These are phyloP conservation scores for Platyscapa corneri DNA, from an alignment of 1,140 invertebrate species.

Conservation along the genomic window DNA sequence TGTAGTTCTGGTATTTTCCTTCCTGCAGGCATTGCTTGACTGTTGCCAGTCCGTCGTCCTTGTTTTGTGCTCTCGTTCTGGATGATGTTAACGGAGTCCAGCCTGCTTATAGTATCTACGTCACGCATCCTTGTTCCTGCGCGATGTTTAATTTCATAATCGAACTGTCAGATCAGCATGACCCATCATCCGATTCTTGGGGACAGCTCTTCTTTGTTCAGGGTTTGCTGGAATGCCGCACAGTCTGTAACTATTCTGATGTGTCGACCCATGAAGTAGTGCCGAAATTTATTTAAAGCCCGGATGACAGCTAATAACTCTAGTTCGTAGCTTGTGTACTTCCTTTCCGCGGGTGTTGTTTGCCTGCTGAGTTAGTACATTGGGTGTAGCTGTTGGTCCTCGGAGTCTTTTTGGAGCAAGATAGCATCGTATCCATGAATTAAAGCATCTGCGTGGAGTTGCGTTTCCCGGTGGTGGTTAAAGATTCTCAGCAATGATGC, in stretches of 20 bases:
- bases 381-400: background rate
- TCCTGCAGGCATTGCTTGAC: too few relatives aligned
- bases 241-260: background rate
- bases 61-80: too few relatives aligned
- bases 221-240: background rate
- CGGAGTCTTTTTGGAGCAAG: background rate
- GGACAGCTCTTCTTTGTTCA: background rate
- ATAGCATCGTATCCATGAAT: background rate
- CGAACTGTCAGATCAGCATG: background rate
- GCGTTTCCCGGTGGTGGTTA: slow-evolving; percentile 14
- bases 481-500: slow-evolving; percentile 28
- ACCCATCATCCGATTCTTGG: background rate
- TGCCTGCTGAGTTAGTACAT: background rate
- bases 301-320: background rate
- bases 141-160: background rate
- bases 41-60: background rate
- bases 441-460: slow-evolving; percentile 50
- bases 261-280: background rate
- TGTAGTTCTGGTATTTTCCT: background rate
- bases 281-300: background rate
- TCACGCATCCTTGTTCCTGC: background rate
- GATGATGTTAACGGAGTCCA: background rate
- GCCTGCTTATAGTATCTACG: background rate
- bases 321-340: background rate
- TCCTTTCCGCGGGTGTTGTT: background rate